phyloP scores from a whole-genome alignment of 2,113 vertebrate species.

The Vanacampus margaritifer region DNA sequence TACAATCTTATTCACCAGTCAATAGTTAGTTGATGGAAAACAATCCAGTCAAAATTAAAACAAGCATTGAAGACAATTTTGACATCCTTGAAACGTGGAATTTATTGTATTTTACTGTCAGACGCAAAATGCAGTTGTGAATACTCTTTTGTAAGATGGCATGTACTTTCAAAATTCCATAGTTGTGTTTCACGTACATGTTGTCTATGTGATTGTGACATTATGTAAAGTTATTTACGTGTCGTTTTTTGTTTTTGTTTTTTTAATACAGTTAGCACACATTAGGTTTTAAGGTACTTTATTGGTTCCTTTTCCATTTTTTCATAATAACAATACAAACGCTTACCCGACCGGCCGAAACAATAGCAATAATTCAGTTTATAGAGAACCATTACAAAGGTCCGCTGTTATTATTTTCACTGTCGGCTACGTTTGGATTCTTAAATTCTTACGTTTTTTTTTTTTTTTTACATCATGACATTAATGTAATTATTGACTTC shows the following conservation, averaged over 20 bases:
- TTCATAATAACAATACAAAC: background rate
- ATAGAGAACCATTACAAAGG: background rate
- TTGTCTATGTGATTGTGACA: conserved; percentile 13
- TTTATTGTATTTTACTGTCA: conserved; percentile 42
- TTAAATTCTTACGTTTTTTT: too few species aligned
- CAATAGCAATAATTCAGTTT: conserved; percentile 13
- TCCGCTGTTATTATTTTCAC: background rate
- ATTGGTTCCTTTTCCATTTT: background rate
- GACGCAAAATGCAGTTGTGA: conserved; percentile 63
- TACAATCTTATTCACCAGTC: background rate
- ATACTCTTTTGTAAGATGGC: conserved; percentile 39
- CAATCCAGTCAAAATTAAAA: background rate
- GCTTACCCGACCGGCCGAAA: background rate
- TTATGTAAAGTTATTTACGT: conserved; percentile 15
- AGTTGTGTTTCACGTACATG: conserved; percentile 6
- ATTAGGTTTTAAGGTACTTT: background rate
- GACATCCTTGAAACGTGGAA: conserved; percentile 7
- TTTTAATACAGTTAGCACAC: conserved; percentile 16
- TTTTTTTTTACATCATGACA: conserved; percentile 42
- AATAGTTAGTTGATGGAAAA: background rate
- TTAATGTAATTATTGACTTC: conserved; percentile 59
- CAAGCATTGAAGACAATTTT: background rate
- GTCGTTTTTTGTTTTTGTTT: conserved; percentile 1
- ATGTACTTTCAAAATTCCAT: conserved; percentile 10
- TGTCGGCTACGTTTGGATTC: conserved; percentile 14